Conservation (phyloP, 2,888 invertebrate species). For the Cryptosula pallasiana region DNA sequence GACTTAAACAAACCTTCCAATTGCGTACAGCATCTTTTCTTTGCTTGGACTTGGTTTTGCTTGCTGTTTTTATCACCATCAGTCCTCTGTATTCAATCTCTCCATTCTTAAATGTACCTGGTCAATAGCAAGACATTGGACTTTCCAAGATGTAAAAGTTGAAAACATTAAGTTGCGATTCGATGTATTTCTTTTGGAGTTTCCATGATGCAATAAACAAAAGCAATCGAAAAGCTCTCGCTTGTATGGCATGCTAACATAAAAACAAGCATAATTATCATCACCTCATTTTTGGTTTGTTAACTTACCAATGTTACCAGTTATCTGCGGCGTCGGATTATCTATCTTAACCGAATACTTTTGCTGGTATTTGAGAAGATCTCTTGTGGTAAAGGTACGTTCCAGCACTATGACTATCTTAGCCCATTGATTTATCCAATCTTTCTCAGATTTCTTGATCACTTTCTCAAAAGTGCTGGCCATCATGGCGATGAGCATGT, state of each 20-base stretch:
- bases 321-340: too few relatives aligned
- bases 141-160: too few relatives aligned
- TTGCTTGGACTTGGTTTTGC: conserved; percentile 90
- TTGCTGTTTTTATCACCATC: conserved; percentile 96
- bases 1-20: conserved; percentile 85
- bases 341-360: conserved; percentile 86
- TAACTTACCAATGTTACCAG: too few relatives aligned
- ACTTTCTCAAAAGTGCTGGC: conserved; percentile 92
- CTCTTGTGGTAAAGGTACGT: conserved; percentile 81
- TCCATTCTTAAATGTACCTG: not conserved
- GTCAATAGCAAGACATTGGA: too few relatives aligned
- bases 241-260: too few relatives aligned
- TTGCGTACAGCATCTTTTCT: conserved; percentile 90
- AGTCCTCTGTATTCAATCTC: conserved; percentile 70
- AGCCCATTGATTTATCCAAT: conserved; percentile 93
- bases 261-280: too few relatives aligned
- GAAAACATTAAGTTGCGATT: too few relatives aligned
- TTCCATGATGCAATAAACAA: too few relatives aligned
- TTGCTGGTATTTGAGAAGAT: conserved; percentile 83
- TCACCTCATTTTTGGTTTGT: too few relatives aligned
- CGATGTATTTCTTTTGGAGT: too few relatives aligned
- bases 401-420: conserved; percentile 96
- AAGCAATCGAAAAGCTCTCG: too few relatives aligned
- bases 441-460: conserved; percentile 89
- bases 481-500: conserved; percentile 99